Evolutionary conservation across 2,888 invertebrate species (phyloP).

Genomic region (Lissocephala sabroskyi): DNA sequence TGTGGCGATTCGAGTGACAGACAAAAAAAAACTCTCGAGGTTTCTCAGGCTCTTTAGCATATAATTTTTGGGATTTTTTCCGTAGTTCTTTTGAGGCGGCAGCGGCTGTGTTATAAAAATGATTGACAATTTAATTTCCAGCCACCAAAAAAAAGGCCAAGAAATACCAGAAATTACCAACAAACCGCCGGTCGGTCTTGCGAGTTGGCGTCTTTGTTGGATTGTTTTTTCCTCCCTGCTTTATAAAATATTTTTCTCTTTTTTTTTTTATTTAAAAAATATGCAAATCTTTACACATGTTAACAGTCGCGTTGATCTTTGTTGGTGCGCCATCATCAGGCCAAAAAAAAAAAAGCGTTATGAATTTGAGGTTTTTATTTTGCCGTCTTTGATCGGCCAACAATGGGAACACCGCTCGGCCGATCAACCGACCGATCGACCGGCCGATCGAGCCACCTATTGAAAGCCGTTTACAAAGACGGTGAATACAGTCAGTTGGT

Average conservation of each 20-base stretch:
- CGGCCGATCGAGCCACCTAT: no score
- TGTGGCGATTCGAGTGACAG: no score
- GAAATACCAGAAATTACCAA: neutral
- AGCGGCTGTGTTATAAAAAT: constrained; percentile 53
- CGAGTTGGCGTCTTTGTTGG: constrained; percentile 22
- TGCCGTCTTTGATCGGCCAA: constrained; percentile 6
- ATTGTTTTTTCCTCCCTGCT: neutral
- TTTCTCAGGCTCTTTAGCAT: constrained; percentile 11
- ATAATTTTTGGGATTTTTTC: neutral
- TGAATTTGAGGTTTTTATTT: neutral
- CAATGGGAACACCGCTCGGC: constrained; percentile 19
- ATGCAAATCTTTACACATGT: constrained; percentile 55
- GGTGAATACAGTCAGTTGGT: constrained; percentile 11
- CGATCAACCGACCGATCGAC: neutral
- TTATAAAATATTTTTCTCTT: neutral
- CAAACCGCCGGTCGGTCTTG: constrained; percentile 8
- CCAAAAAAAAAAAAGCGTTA: constrained; percentile 2
- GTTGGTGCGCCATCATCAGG: constrained; percentile 27
- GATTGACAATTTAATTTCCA: constrained; percentile 68
- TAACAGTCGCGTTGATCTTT: constrained; percentile 27
- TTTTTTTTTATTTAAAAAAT: constrained; percentile 27
- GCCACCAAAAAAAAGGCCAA: constrained; percentile 9
- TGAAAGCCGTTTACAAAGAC: neutral
- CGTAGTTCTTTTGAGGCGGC: constrained; percentile 45
- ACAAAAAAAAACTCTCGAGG: no score